These are phyloP conservation scores for Lanistes nyassanus DNA, from an alignment of 1,140 invertebrate species.

Conservation along the genomic window DNA sequence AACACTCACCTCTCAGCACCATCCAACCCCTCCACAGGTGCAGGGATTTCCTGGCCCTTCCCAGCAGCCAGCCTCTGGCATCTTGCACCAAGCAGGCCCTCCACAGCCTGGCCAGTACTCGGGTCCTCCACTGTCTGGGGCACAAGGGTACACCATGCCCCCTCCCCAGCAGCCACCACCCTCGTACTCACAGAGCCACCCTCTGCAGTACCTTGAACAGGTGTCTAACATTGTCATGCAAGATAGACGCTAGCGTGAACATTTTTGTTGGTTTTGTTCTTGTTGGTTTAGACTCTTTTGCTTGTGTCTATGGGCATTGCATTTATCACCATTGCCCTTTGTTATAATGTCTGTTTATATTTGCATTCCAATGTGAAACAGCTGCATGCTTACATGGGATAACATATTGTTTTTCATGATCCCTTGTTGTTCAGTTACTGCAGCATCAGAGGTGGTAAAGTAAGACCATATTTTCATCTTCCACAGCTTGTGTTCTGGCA, in stretches of 20 bases:
- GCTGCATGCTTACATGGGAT: no score
- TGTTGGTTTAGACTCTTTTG: neutral
- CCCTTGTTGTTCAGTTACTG: no score
- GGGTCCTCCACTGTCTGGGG: conserved; percentile 63
- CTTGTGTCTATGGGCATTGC: neutral
- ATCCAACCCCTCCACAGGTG: conserved; percentile 22
- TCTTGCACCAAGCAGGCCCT: conserved; percentile 68
- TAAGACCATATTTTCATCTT: no score
- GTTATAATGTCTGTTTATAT: no score
- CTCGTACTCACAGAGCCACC: conserved; percentile 73
- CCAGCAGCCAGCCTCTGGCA: conserved; percentile 27
- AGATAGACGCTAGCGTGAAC: conserved; percentile 36
- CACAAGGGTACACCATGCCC: conserved; percentile 63
- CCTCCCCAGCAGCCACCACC: conserved; percentile 44
- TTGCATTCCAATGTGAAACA: no score
- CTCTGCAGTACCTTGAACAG: conserved; percentile 82
- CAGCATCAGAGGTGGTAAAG: no score
- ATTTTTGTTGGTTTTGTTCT: neutral
- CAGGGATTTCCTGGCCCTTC: conserved; percentile 25
- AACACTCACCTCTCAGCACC: conserved; percentile 24
- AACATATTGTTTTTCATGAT: no score
- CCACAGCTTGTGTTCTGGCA: no score
- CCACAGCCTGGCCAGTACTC: conserved; percentile 34
- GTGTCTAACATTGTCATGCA: conserved; percentile 82
- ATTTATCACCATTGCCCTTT: no score